Base-by-base conservation (phyloP, 2,113 vertebrate genomes). In the Oreochromis tanganicae region DNA sequence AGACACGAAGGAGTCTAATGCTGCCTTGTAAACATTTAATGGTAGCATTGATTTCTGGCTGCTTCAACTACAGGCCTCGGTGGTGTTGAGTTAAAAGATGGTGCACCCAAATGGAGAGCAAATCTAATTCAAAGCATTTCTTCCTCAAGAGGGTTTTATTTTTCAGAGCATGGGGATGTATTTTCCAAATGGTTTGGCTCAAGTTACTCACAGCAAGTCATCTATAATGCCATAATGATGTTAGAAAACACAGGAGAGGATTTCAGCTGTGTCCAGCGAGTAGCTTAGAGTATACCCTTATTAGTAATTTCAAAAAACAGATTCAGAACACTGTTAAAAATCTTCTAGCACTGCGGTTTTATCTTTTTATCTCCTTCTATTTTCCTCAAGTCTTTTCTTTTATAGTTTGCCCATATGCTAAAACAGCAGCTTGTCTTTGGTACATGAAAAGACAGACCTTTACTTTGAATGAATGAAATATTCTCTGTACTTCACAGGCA, bases 101-200 rank as follows among this genome's bases (percentile, higher is more conserved):
- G 27, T 55, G 59, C 5, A 27, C 61, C 66, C 16, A 36, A 75
- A 90, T 91, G 61, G 80, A 84, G 55, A 85, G 87, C 24, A 88
- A 91, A 93, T 91, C 79, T 79, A 90, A 91, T 91, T 93, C 27
- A 73, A 83, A 11, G 83, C 85, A 80, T 90, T 81, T 59, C 32
- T 82, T 92, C 79, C 88, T 78, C 24, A 9, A 27, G 73, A 88
- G 81, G 81, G 38, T 92, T 92, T 87, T 79, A 73, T 46, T 88
- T 34, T 82, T 81, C 56, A 57, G 66, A 84, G 32, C 29, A 80
- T 82, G 75, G 41, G 41, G 36, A 56, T 56, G 61, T 71, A 50
- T 84, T 91, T 91, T 86, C 80, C 50, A 85, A 93, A 89, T 66
- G 79, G 38, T 38, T 46, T 73, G 85, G 41, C 83, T 94, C 88